These are phyloP conservation scores for Drosophila varians DNA, from an alignment of 1,140 invertebrate genomes.

Conservation along the genomic window DNA sequence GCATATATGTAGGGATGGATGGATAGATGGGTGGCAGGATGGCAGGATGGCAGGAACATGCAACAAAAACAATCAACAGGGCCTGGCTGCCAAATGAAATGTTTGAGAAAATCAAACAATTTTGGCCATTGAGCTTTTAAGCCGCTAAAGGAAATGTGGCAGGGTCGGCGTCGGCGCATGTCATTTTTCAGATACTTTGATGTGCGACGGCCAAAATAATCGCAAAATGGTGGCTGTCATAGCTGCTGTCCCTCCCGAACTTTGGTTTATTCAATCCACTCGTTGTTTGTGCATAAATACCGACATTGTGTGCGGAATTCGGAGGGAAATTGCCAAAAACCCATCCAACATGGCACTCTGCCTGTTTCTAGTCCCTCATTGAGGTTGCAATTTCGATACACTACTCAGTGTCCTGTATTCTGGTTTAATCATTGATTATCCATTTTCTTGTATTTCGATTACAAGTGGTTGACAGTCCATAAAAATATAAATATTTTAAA, in stretches of 20 bases:
- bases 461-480: too few relatives aligned
- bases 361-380: neutral
- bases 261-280: neutral
- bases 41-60: conserved; percentile 5
- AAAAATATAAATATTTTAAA: too few relatives aligned
- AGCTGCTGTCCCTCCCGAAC: neutral
- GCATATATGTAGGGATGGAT: too few relatives aligned
- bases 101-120: conserved; percentile 68
- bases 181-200: conserved; percentile 67
- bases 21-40: too few relatives aligned
- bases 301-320: neutral
- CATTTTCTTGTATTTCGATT: too few relatives aligned
- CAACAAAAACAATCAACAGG: conserved; percentile 17
- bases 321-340: neutral
- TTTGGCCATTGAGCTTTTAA: conserved; percentile 73
- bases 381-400: neutral
- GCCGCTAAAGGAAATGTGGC: conserved; percentile 44
- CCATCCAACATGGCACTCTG: neutral
- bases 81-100: conserved; percentile 56
- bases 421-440: too few relatives aligned
- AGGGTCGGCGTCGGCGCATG: conserved; percentile 41
- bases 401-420: neutral
- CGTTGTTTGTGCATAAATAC: neutral
- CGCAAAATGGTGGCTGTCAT: conserved; percentile 34
- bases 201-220: conserved; percentile 56